Base-by-base conservation (phyloP, 2,888 invertebrate species). In the Eupithecia subfuscata region DNA sequence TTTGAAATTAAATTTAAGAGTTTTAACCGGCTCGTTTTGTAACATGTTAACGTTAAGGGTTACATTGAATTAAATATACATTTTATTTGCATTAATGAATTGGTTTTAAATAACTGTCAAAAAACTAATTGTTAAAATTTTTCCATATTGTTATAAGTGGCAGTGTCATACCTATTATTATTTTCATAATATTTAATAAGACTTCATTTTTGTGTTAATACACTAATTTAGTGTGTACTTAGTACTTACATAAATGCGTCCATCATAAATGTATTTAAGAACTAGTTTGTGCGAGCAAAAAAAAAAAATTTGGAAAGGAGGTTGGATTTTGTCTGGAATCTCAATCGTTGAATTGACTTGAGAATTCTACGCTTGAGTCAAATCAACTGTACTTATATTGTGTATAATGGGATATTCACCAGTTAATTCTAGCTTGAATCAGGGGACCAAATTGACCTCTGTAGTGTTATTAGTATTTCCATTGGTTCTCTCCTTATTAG, bases 171-270 rank as follows among this genome's bases (percentile, higher is more conserved):
- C 11, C 37, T 65, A 37, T 22, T 67, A 22, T 64, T 73, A 68
- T 30, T 64, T 34, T 70, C 65, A 48, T 45, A 67, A 69, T 52
- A 69, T 77, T 18, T 77, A 65, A 70, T 81, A 82, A 82, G 79
- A 82, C 81, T 81, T 65, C 48, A 72, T 37, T 82, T 81, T 85
- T 75, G 82, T 82, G 80, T 85, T 83, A 86, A 82, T 82, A 85
- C 85, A 82, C 82, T 85, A 34, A 67, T 74, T 76, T 81, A 86
- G 83, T 81, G 85, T 90, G 93, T 93, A 93, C 93, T 92, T 92
- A 93, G 93, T 93, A 93, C 93, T 92, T 92, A 93, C 86, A 81
- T 82, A 85, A 84, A 87, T 84, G 88, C 91, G 92, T 93, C 92
- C 92, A 92, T 84, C 83, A 78, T 80, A 80, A 80, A 79, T 75